These are phyloP conservation scores for Megalurothrips usitatus DNA, from an alignment of 2,888 invertebrate genomes.

Conservation along the genomic window DNA sequence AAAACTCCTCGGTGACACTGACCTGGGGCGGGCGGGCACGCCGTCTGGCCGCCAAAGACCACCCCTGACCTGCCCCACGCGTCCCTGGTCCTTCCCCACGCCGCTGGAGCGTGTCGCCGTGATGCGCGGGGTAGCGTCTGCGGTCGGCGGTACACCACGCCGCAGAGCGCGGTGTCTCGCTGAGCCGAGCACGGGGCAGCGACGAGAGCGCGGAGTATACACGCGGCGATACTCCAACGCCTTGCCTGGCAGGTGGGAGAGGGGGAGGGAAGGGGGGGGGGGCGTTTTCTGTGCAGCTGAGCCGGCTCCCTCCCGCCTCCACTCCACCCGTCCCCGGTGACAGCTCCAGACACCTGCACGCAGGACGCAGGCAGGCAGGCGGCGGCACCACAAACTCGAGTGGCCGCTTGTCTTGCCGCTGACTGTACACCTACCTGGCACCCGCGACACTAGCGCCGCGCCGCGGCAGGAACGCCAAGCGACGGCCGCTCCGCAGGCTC, in stretches of 20 bases:
- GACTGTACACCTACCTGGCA: constrained; percentile 11
- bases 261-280: background rate
- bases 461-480: constrained; percentile 12
- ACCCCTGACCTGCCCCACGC: background rate
- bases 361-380: background rate
- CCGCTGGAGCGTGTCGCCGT: background rate
- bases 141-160: background rate
- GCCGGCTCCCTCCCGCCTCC: background rate
- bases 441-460: constrained; percentile 12
- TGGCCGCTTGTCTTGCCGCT: too few species aligned
- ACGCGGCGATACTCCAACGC: background rate
- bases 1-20: too few species aligned
- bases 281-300: background rate
- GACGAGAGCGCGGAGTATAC: background rate
- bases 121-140: background rate
- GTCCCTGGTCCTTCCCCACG: background rate
- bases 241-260: background rate
- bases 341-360: constrained; percentile 1
- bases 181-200: background rate
- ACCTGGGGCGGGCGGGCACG: too few species aligned
- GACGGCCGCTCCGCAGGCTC: background rate
- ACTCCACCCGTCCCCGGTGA: background rate
- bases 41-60: too few species aligned
- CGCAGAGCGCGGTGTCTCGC: background rate
- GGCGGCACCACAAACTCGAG: too few species aligned